phyloP scores from a whole-genome alignment of 2,888 invertebrate genomes.

The Acrobasis consociella region DNA sequence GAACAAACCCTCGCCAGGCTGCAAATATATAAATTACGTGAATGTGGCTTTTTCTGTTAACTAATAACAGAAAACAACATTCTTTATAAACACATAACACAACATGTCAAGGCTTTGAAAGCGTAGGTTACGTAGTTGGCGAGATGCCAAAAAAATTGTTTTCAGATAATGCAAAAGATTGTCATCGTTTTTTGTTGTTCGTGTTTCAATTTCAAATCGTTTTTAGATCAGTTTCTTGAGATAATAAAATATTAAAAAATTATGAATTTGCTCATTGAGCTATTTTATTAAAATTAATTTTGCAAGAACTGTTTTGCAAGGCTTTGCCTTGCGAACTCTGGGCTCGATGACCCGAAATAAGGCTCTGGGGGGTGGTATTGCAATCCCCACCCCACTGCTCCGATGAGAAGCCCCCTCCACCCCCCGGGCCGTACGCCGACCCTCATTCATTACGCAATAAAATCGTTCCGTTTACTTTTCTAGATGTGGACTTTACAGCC shows the following conservation, averaged over 20 bases:
- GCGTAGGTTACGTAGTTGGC: no score
- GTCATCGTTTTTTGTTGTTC: no score
- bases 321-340: slow-evolving; percentile 71
- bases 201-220: no score
- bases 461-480: slow-evolving; percentile 66
- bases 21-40: no score
- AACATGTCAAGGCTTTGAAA: no score
- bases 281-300: slow-evolving; percentile 65
- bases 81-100: no score
- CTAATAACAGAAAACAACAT: no score
- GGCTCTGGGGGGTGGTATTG: slow-evolving; percentile 69
- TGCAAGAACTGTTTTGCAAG: slow-evolving; percentile 72
- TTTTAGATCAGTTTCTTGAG: no score
- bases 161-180: no score
- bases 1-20: no score
- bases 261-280: slow-evolving; percentile 36
- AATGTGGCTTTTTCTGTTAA: no score
- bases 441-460: slow-evolving; percentile 82
- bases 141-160: no score
- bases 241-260: neutral
- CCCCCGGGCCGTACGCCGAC: slow-evolving; percentile 65
- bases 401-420: slow-evolving; percentile 41
- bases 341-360: slow-evolving; percentile 82
- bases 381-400: slow-evolving; percentile 52
- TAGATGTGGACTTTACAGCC: slow-evolving; percentile 30